Evolutionary conservation across 2,888 invertebrate genomes (phyloP).

Genomic region (Baronia brevicornis): DNA sequence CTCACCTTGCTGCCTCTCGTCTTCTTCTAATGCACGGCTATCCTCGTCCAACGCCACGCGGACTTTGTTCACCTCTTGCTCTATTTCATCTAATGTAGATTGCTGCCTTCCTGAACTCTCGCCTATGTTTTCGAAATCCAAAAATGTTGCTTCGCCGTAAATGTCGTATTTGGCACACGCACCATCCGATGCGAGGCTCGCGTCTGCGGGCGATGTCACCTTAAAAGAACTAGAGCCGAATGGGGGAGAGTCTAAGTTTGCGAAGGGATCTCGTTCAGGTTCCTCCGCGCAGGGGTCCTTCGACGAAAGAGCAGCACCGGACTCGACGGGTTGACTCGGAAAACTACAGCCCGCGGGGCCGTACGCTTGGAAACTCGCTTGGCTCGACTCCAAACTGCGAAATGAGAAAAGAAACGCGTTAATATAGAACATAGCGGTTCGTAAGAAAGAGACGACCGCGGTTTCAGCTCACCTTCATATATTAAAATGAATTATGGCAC

Average conservation of each 20-base stretch:
- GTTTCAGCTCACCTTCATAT: slow-evolving; percentile 58
- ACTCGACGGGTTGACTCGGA: slow-evolving; percentile 67
- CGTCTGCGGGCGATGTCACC: slow-evolving; percentile 34
- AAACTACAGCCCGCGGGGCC: slow-evolving; percentile 69
- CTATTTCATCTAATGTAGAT: slow-evolving; percentile 65
- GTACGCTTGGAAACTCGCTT: slow-evolving; percentile 73
- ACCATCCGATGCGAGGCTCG: slow-evolving; percentile 39
- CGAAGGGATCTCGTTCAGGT: slow-evolving; percentile 53
- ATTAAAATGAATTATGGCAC: slow-evolving; percentile 66
- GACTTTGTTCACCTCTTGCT: slow-evolving; percentile 69
- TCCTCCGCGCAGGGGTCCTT: slow-evolving; percentile 45
- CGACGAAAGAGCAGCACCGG: slow-evolving; percentile 55
- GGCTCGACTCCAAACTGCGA: slow-evolving; percentile 76
- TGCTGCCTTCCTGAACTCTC: slow-evolving; percentile 46
- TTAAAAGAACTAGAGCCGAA: slow-evolving; percentile 42
- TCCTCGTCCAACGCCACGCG: slow-evolving; percentile 67
- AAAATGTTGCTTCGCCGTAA: slow-evolving; percentile 64
- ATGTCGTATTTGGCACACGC: slow-evolving; percentile 53
- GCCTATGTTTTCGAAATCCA: slow-evolving; percentile 59
- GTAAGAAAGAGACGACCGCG: slow-evolving; percentile 63
- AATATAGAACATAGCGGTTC: slow-evolving; percentile 58
- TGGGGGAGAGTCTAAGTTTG: slow-evolving; percentile 47
- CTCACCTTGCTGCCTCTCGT: slow-evolving; percentile 61
- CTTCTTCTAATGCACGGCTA: slow-evolving; percentile 64
- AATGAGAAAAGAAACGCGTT: slow-evolving; percentile 73